Percentiles rank a stretch among this genome's conserved stretches.
These are phyloP conservation scores for Schizopygopsis malacanthus DNA, from an alignment of 2,797 vertebrate genomes.

Conservation along the genomic window DNA sequence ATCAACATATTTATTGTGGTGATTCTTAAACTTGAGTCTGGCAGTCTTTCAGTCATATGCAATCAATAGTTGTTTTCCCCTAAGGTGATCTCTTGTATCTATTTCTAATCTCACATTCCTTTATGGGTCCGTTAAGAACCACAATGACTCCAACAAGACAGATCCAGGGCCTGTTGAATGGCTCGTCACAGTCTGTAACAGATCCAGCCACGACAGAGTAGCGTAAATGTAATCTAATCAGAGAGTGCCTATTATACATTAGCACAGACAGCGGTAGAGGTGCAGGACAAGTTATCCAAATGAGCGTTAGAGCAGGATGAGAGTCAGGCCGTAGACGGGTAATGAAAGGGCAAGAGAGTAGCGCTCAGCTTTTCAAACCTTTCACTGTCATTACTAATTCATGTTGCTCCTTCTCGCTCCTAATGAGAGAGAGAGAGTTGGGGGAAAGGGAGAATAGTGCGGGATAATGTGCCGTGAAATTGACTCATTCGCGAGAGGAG, in stretches of 20 bases:
- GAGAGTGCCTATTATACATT: slow-evolving; percentile 84
- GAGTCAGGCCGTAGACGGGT: slow-evolving; percentile 77
- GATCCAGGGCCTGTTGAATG: background rate
- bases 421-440: slow-evolving; percentile 60
- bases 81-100: slow-evolving; percentile 13
- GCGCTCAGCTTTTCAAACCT: slow-evolving; percentile 83
- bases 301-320: slow-evolving; percentile 83
- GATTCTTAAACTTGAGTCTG: background rate
- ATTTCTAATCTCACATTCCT: slow-evolving; percentile 15
- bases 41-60: background rate
- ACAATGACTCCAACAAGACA: slow-evolving; percentile 5
- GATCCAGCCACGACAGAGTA: slow-evolving; percentile 78
- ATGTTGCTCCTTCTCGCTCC: slow-evolving; percentile 78
- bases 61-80: slow-evolving; percentile 1
- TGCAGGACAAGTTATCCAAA: slow-evolving; percentile 82
- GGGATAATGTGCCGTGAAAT: slow-evolving; percentile 90
- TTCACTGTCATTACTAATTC: slow-evolving; percentile 90
- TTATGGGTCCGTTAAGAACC: slow-evolving; percentile 15
- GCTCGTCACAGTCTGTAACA: slow-evolving; percentile 69
- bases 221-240: slow-evolving; percentile 84
- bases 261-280: slow-evolving; percentile 73
- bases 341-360: slow-evolving; percentile 78
- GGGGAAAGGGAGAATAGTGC: slow-evolving; percentile 80
- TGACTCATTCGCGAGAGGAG: slow-evolving; percentile 79
- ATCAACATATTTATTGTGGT: background rate